A percentile compares a stretch with the other conserved stretches of the same genome.
Evolutionary conservation across 2,113 vertebrate species (phyloP).

Genomic region (Neodon shergylaensis): DNA sequence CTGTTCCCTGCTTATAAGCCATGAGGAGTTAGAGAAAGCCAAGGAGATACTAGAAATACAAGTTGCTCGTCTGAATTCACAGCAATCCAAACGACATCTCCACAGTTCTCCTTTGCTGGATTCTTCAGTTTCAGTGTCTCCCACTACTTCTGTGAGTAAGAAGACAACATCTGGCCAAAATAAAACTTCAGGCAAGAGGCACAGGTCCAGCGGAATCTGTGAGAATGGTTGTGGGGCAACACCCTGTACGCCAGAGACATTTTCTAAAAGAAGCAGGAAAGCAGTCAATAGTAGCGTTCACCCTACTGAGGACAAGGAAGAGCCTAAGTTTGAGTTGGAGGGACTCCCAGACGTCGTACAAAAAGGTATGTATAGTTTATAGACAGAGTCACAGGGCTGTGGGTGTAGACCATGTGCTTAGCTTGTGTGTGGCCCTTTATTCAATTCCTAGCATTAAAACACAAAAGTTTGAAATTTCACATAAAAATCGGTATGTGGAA

Average conservation of each 20-base stretch:
- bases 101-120: constrained; percentile 45
- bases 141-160: constrained; percentile 41
- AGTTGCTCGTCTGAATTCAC: constrained; percentile 84
- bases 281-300: constrained; percentile 57
- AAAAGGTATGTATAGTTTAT: constrained; percentile 85
- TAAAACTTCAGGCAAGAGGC: constrained; percentile 86
- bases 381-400: not conserved
- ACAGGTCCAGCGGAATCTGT: constrained; percentile 72
- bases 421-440: not conserved
- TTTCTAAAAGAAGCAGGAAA: constrained; percentile 87
- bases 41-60: constrained; percentile 89
- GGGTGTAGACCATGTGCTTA: not conserved
- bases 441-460: not conserved
- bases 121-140: constrained; percentile 3
- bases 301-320: constrained; percentile 43
- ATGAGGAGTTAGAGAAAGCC: constrained; percentile 91
- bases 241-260: constrained; percentile 81
- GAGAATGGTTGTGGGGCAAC: constrained; percentile 33
- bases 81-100: not conserved
- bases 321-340: constrained; percentile 84
- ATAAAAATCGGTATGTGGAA: not conserved
- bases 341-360: constrained; percentile 91
- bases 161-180: constrained; percentile 72
- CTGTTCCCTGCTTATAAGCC: constrained; percentile 89
- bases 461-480: not conserved